Base-by-base conservation (phyloP, 2,113 vertebrate species). In the Sebastes schlegelii region DNA sequence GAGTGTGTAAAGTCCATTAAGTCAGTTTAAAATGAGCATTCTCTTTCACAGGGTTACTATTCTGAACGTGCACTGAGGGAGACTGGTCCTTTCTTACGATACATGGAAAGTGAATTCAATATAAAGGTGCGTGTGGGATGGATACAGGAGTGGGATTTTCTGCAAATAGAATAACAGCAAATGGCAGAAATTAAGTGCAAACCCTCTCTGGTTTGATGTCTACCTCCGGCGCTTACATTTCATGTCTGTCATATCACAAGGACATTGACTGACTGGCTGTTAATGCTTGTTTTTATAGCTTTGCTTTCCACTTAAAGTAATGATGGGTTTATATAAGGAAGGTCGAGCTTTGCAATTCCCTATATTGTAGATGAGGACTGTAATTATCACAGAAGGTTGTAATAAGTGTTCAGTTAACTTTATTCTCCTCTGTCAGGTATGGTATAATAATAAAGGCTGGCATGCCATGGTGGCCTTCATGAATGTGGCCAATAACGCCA, bases 361-460 rank as follows among this genome's bases (percentile, higher is more conserved):
- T 17, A 11, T 17, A 8, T 52, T 43, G 23, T 42, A 60, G 17
- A 58, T 65, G 23, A 74, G 40, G 14, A 4, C 43, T 63, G 21
- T 19, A 70, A 43, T 65, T 60, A 55, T 43, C 55, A 16, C 40
- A 45, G 63, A 40, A 8, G 21, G 17, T 60, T 57, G 45, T 10
- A 14, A 74, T 19, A 66, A 6, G 16, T 60, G 23, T 21, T 79
- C 4, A 58, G 8, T 64, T 45, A 26, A 8, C 54, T 72, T 10
- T 48, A 19, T 63, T 79, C 74, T 49, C n/a, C 5, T 52, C 73
- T 88, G 42, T 85, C 86, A 99, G 98, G 98, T 99, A 8, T 99
- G 98, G 98, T 99, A 97, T 88, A 99, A 98, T 87, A 99, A 99
- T 92, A 99, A 99, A 94, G 98, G 98, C 78, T 99, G 98, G 98